Evolutionary conservation across 2,113 vertebrate species (phyloP).

Genomic region (Steatornis caripensis): DNA sequence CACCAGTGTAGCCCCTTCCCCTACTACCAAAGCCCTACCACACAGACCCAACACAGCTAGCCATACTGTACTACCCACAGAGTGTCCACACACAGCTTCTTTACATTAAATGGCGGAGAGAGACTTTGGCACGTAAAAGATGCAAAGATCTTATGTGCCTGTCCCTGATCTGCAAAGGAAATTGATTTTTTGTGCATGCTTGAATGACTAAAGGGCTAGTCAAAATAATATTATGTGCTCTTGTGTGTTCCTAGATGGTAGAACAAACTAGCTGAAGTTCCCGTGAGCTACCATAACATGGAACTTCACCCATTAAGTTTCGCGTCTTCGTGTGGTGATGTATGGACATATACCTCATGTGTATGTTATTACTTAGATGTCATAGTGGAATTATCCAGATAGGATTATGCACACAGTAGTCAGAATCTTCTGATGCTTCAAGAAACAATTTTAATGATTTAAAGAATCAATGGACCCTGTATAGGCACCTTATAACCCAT

Average conservation of each 20-base stretch:
- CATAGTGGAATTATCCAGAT: background rate
- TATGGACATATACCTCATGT: background rate
- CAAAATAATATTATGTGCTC: background rate
- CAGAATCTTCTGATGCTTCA: background rate
- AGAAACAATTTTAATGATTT: background rate
- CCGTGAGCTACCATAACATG: fast-evolving
- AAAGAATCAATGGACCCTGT: background rate
- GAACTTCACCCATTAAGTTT: background rate
- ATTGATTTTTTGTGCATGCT: background rate
- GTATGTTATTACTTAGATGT: background rate
- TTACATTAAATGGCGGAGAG: background rate
- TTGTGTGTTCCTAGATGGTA: background rate
- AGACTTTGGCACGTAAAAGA: background rate
- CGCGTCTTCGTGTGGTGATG: background rate
- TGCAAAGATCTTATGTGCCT: background rate
- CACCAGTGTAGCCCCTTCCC: too few species aligned
- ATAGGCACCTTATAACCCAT: background rate
- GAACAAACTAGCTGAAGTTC: background rate
- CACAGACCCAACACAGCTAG: too few species aligned
- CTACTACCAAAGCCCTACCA: too few species aligned
- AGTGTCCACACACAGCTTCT: background rate
- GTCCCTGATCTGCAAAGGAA: background rate
- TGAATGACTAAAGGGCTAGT: background rate
- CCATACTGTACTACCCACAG: background rate
- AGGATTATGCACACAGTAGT: background rate